Evolutionary conservation across 37 sponge, comb jelly and placozoan genomes (phyloP), one percentile per base, ranked within the genome.

Genomic region (Beroe forskalii): DNA sequence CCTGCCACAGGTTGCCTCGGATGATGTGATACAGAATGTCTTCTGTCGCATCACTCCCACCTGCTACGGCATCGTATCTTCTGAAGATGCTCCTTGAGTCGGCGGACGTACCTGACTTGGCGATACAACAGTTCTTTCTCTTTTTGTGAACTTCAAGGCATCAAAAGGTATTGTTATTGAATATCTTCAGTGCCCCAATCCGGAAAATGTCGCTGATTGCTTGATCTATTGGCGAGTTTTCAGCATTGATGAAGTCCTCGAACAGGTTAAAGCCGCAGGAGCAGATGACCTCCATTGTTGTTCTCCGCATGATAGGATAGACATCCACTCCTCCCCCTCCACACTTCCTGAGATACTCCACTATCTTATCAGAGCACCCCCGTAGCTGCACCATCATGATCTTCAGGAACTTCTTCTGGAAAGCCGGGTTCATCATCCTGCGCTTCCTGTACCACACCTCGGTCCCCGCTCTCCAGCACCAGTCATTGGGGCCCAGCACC

Each of bases 1-100:
- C 86, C 24, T 32, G 35, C 24, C 28, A 41, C 30, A 33, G 55
- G 55, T 80, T 80, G 9, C 38, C 86, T 27, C 55, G 40, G 86
- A 80, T 80, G n/a, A 80, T 80, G 86, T 80, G 42, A 4, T 43
- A 80, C 27, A 80, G 40, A 30, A 80, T 80, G 86, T 80, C 55
- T 3, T 69, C 38, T 20, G 72, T 69, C 9, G 72, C 32, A 32
- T 69, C 72, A 35, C 33, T 69, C 25, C 86, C 86, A 1, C 3
- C 55, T 41, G 44, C 3, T 44, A 80, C 35, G 30, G 25, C 37
- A 43, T 80, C 86, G 42, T 27, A 44, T 80, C 86, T 32, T 1
- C 1, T 42, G 38, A 42, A 48, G 48, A 80, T 43, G 28, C n/a
- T n/a, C n/a, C n/a, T n/a, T n/a, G n/a, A n/a, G n/a, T n/a, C n/a